Percentiles rank a stretch among this genome's conserved stretches.
Evolutionary conservation across 53 echinoderm and acorn worm species (phyloP).

Genomic region (Pentamera pediparva): DNA sequence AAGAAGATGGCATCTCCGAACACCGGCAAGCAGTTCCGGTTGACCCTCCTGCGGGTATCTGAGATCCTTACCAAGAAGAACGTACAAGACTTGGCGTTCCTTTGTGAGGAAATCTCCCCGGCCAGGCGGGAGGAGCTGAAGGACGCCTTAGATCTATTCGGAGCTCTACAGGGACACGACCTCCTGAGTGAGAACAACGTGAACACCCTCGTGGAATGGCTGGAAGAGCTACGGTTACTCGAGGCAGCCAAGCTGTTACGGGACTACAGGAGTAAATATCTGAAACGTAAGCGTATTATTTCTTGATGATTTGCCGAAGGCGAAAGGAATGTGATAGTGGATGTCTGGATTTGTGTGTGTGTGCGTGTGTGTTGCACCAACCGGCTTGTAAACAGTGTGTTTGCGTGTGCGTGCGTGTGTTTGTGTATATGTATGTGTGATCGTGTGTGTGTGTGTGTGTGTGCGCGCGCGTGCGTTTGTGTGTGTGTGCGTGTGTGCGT

Average conservation of each 20-base stretch:
- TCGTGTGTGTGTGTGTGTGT: too few species aligned
- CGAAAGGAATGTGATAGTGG: too few species aligned
- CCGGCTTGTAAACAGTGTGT: too few species aligned
- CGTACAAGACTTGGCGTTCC: constrained; percentile 1
- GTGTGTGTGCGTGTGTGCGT: too few species aligned
- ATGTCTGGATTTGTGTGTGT: too few species aligned
- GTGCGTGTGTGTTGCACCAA: too few species aligned
- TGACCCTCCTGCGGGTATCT: not conserved
- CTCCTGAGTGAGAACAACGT: not conserved
- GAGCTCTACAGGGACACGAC: not conserved
- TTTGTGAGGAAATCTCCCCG: constrained; percentile 1
- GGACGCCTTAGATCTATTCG: not conserved
- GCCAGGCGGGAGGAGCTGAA: not conserved
- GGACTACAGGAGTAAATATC: not conserved
- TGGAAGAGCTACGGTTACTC: not conserved
- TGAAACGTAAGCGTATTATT: constrained; percentile 11
- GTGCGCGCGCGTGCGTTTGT: too few species aligned
- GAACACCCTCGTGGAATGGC: not conserved
- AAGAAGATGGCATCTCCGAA: too few species aligned
- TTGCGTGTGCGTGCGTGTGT: too few species aligned
- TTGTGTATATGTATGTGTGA: too few species aligned
- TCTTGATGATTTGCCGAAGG: too few species aligned
- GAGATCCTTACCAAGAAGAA: not conserved
- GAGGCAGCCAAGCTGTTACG: not conserved
- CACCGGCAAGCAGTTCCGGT: too few species aligned